Base-by-base conservation (phyloP, 2,888 invertebrate species). In the Ophion costatus region DNA sequence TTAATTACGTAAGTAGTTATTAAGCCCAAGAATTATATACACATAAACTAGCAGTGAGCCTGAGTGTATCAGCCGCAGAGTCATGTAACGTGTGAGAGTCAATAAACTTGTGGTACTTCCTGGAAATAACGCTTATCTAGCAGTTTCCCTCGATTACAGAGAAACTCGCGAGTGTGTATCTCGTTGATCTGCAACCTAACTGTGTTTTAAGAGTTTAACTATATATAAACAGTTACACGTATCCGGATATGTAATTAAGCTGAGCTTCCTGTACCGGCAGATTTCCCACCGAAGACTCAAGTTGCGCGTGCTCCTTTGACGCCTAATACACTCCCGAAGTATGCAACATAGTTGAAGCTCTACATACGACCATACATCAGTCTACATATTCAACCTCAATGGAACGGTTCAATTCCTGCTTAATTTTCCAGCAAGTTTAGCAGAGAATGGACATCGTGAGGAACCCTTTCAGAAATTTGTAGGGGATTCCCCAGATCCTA, bases 61-160 rank as follows among this genome's bases (percentile, higher is more conserved):
- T 22, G 11, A 20, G 9, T 29, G 73, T 42, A 56, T 73, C 20
- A 14, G 33, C 24, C 14, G 24, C 33, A 42, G 20, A 59, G 24
- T 70, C 45, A 29, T 70, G 57, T 22, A 66, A 56, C 22, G 71
- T 22, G n/a, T 51, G 64, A 57, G 67, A 82, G 73, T 69, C 67
- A 75, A 70, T 75, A 83, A 74, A 83, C 69, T 74, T 75, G 61
- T 83, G 74, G 64, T 67, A 67, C 74, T 79, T 75, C 74, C 63
- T 22, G 56, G 45, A 69, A 83, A 83, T 45, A 45, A 83, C 14
- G 79, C 79, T 75, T 70, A 57, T 63, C 42, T 64, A 79, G 83
- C 83, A 75, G 57, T 83, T 74, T 79, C 63, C 69, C 69, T 70
- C 79, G 78, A 82, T 82, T 83, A 83, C 70, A 69, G 70, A 38